Percentiles rank a stretch among this genome's conserved stretches.
These are phyloP conservation scores for Drosophila ercepeae DNA, from an alignment of 1,140 invertebrate species.

Conservation along the genomic window DNA sequence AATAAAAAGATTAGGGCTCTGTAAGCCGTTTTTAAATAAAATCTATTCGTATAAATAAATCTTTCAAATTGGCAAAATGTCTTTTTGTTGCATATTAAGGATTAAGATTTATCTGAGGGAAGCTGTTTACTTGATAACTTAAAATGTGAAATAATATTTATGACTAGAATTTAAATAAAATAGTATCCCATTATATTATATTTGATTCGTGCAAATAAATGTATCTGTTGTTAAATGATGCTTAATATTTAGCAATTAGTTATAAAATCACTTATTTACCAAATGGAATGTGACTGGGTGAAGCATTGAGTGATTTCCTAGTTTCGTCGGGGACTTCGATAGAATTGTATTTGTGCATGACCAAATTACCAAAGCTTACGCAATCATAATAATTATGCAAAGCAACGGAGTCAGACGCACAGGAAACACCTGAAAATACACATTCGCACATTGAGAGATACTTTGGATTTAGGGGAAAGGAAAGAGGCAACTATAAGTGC, in stretches of 20 bases:
- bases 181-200: too few species aligned
- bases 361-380: constrained; percentile 55
- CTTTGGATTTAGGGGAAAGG: background rate
- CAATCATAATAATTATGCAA: constrained; percentile 78
- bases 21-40: background rate
- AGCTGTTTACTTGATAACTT: too few species aligned
- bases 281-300: constrained; percentile 15
- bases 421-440: constrained; percentile 56
- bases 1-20: constrained; percentile 17
- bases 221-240: constrained; percentile 10
- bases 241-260: constrained; percentile 35
- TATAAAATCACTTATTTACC: constrained; percentile 48
- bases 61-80: constrained; percentile 13
- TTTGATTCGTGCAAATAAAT: constrained; percentile 9
- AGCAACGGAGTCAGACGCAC: constrained; percentile 33
- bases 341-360: constrained; percentile 54
- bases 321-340: constrained; percentile 10
- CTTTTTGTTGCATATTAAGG: background rate
- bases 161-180: too few species aligned
- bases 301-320: constrained; percentile 10
- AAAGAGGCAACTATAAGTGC: constrained; percentile 17
- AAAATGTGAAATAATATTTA: too few species aligned
- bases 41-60: constrained; percentile 5
- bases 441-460: background rate
- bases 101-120: too few species aligned